Base-by-base conservation (phyloP, 2,797 vertebrate species). In the Gallinago solitaria region DNA sequence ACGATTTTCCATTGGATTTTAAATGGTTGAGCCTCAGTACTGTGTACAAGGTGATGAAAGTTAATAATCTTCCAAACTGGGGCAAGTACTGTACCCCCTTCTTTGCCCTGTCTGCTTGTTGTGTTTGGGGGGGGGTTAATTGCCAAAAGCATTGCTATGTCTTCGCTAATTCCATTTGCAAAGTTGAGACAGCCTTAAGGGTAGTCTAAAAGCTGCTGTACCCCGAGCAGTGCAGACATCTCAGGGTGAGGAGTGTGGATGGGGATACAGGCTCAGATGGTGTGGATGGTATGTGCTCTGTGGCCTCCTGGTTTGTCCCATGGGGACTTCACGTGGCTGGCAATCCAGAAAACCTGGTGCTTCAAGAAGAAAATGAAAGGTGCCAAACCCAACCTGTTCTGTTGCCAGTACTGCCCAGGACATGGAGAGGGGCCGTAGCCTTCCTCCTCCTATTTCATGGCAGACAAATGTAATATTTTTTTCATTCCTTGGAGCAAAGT, bases 321-420 rank as follows among this genome's bases (percentile, higher is more conserved):
- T 14, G 35, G 67, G 73, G n/a, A 8, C 67, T 53, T 69, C 56
- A 37, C 11, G 0, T 25, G 45, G 47, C 57, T 56, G 63, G 35
- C 47, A 35, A 9, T 27, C 12, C 35, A 47, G 63, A 65, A 74
- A 60, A 48, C 59, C 25, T 43, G 15, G 14, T 13, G 0, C 65
- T 25, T 70, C 4, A 37, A 32, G 28, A 25, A 48, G 39, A 75
- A 71, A 18, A 21, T 5, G 3, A 5, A 39, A 54, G 50, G 41
- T 75, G 78, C 78, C 90, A 63, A 90, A 63, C 23, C 10, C 16
- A 47, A 39, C 59, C 33, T 10, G 10, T 50, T 37, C 64, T 0
- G 0, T 33, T 33, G 54, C 64, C 65, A 51, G 1, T 3, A 1
- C 60, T 59, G 48, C 64, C 75, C 17, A 12, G 69, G 2, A 0